phyloP scores from a whole-genome alignment of 2,113 vertebrate species.

The Procavia capensis region DNA sequence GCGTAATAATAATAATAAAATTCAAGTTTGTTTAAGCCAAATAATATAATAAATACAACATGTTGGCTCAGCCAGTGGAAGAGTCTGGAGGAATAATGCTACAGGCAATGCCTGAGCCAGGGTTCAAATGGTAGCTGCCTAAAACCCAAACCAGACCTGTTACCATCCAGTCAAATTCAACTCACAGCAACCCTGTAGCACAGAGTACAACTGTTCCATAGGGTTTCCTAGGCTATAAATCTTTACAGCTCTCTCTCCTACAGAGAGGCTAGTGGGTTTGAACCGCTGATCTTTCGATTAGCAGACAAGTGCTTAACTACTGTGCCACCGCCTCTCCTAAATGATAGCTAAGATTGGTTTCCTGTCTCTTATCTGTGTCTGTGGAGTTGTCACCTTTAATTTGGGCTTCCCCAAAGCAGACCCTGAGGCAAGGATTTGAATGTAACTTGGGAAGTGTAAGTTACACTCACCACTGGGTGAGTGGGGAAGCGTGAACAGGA shows the following conservation, averaged over 20 bases:
- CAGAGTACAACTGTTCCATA: too few relatives aligned
- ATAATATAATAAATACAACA: background rate
- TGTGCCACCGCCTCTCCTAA: too few relatives aligned
- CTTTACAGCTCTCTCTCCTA: too few relatives aligned
- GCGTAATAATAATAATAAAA: too few relatives aligned
- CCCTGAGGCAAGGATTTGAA: background rate
- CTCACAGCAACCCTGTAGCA: too few relatives aligned
- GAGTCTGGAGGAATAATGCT: background rate
- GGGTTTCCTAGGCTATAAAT: too few relatives aligned
- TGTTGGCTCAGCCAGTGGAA: background rate
- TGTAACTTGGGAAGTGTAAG: background rate
- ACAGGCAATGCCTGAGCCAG: background rate
- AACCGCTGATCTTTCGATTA: too few relatives aligned
- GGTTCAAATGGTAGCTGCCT: background rate
- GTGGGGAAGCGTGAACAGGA: background rate
- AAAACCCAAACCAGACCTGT: too few relatives aligned
- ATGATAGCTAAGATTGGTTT: background rate
- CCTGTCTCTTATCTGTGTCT: background rate
- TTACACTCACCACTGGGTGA: rapidly evolving
- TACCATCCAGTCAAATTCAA: too few relatives aligned
- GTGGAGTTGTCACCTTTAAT: conserved; percentile 1
- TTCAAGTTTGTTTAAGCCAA: conserved; percentile 27
- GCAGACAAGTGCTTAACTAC: too few relatives aligned
- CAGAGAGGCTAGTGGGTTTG: too few relatives aligned
- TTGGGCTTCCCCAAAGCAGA: background rate